Base-by-base conservation (phyloP, 1,140 invertebrate genomes). In the Drosophila hydei region DNA sequence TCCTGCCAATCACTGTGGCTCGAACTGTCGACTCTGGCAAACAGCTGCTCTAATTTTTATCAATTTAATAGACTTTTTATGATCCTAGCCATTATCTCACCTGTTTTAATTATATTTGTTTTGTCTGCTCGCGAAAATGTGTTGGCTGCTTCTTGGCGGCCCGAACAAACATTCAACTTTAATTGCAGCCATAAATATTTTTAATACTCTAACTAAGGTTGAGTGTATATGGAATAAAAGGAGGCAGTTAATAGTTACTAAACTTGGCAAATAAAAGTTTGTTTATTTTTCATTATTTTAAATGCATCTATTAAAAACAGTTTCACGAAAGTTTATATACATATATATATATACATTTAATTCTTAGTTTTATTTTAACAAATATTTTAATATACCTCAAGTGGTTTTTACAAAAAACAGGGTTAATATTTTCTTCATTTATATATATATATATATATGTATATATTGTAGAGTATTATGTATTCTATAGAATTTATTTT, bases 21-120 rank as follows among this genome's bases (percentile, higher is more conserved):
- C n/a, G 38, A 14, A 27, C 47, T 23, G 55, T 47, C 64, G 56
- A 38, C 59, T 21, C 23, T 47, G 51, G 19, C 5, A 11, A 45
- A 43, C 45, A 52, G n/a, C 48, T 42, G 25, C 7, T 18, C 61
- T 55, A 60, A 60, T 58, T 65, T 51, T 75, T 61, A 67, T 67
- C 69, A 72, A 72, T 75, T 72, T 75, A 75, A 75, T 75, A 72
- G 72, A 58, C 69, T 48, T 64, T 55, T 43, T 40, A 42, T 54
- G 45, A 47, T 58, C 45, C 40, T 25, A 27, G 16, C 16, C 63
- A 64, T 68, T 72, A 56, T 60, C 62, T 77, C 59, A 69, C 63
- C 50, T 47, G 76, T 76, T 84, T 84, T 84, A 84, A 85, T 84
- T 84, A 80, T 80, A 71, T 80, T 80, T 68, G 50, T 21, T 73